Base-by-base conservation (phyloP, 1,140 invertebrate genomes). In the Macrostomum lignano region DNA sequence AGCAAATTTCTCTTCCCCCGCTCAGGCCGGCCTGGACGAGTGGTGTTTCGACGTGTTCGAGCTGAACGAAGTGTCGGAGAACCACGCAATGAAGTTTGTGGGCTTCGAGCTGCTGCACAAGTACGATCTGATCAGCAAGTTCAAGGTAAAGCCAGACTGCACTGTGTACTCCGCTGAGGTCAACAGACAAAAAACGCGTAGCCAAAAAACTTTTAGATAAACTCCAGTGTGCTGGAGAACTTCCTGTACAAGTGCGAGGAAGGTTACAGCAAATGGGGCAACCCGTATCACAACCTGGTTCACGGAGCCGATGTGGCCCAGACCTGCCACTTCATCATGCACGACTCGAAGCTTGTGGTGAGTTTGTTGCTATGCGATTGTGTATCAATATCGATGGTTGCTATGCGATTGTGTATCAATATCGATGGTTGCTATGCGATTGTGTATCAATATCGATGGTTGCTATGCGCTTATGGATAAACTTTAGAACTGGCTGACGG, bases 241-340 rank as follows among this genome's bases (percentile, higher is more conserved):
- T 58, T 52, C 42, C 33, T 55, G 10, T 28, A 41, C 7, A 48
- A 47, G 6, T 30, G 58, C 25, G 49, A 57, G 38, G 42, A 35
- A n/a, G 52, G 52, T 17, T 55, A 55, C 32, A 48, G 41, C 25
- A 51, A 47, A 44, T 68, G 72, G 53, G 65, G 68, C 38, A 81
- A 81, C 58, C 75, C 75, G 2, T 82, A 82, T 59, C 77, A 84
- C 55, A 84, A 84, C 52, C 77, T 79, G 48, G 60, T 82, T 25
- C 78, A 86, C 46, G 78, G 78, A 1, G 74, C 76, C 17, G 78
- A 86, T 51, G 79, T 86, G 2, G 72, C 76, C 14, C 77, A 84
- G 56, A 78, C 74, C 6, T 73, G 76, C 40, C 77, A 84, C 55
- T 78, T 73, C 46, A 72, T 82, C 55, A 61, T 84, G 10, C 76